A percentile compares a stretch with the other conserved stretches of the same genome.
Evolutionary conservation across 2,113 vertebrate species (phyloP).

Genomic region (Leuciscus idus): DNA sequence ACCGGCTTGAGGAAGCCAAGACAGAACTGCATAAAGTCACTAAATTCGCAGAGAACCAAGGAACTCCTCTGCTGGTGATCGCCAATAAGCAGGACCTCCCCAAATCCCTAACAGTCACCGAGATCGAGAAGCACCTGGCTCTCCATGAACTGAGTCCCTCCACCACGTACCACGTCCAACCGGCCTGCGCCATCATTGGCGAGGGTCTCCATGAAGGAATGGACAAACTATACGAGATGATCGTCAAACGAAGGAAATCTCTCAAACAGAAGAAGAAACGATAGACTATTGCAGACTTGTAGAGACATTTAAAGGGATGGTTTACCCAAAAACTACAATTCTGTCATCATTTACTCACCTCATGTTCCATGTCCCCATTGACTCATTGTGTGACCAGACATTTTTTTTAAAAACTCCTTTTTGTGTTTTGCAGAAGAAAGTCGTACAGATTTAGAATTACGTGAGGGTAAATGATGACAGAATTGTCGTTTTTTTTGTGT

Average conservation of each 20-base stretch:
- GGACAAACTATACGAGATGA: slow-evolving; percentile 98
- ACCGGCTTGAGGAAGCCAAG: slow-evolving; percentile 92
- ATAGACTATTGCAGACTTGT: slow-evolving; percentile 60
- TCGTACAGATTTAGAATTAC: background rate
- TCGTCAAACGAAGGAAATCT: slow-evolving; percentile 91
- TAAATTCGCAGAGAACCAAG: slow-evolving; percentile 93
- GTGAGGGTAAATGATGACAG: background rate
- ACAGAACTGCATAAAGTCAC: slow-evolving; percentile 95
- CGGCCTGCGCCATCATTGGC: slow-evolving; percentile 96
- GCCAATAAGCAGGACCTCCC: slow-evolving; percentile 98
- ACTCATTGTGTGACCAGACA: background rate
- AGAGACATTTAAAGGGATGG: background rate
- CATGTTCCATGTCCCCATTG: background rate
- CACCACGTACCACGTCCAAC: slow-evolving; percentile 93
- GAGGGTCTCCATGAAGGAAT: slow-evolving; percentile 95
- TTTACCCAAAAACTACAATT: background rate
- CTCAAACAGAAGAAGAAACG: slow-evolving; percentile 95
- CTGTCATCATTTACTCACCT: background rate
- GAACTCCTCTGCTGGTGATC: slow-evolving; percentile 92
- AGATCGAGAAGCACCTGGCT: slow-evolving; percentile 92
- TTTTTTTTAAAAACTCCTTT: background rate
- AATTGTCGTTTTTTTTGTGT: background rate
- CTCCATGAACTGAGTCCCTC: slow-evolving; percentile 89
- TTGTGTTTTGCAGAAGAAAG: background rate
- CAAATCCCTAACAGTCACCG: slow-evolving; percentile 87